Conservation (phyloP, 2,888 invertebrate species). For the Xylocampa areola region DNA sequence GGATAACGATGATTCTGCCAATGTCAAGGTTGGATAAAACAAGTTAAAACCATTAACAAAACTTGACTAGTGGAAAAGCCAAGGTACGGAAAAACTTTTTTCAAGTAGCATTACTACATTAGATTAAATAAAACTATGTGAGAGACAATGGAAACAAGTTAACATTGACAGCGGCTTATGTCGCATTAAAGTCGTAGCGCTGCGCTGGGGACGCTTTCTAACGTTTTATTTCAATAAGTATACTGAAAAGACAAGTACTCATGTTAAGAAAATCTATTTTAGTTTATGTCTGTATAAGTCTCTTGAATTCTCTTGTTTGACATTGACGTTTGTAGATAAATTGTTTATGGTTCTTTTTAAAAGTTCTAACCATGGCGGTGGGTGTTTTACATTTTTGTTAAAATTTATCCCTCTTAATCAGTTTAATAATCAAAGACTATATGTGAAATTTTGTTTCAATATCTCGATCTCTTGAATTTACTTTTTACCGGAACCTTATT, state of each 20-base stretch:
- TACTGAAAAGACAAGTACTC: conserved; percentile 25
- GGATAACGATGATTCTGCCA: no score
- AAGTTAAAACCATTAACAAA: no score
- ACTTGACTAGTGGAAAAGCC: no score
- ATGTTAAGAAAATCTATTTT: not conserved
- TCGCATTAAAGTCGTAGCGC: no score
- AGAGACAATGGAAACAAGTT: no score
- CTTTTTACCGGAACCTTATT: conserved; percentile 53
- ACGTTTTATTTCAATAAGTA: no score
- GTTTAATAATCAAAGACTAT: conserved; percentile 37
- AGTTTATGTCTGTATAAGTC: conserved; percentile 39
- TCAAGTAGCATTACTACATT: no score
- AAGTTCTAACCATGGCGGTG: conserved; percentile 87
- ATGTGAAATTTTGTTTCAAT: conserved; percentile 10
- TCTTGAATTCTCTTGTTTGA: conserved; percentile 35
- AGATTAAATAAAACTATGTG: no score
- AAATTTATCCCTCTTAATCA: conserved; percentile 77
- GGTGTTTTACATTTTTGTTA: conserved; percentile 75
- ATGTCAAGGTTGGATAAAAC: no score
- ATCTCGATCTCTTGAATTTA: conserved; percentile 8
- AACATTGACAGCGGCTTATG: no score
- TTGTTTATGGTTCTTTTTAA: conserved; percentile 74
- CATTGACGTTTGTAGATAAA: conserved; percentile 46
- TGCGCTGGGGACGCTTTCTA: no score
- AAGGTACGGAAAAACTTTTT: no score